phyloP scores from a whole-genome alignment of 1,140 invertebrate species.

The Hydropsyche tenuis region DNA sequence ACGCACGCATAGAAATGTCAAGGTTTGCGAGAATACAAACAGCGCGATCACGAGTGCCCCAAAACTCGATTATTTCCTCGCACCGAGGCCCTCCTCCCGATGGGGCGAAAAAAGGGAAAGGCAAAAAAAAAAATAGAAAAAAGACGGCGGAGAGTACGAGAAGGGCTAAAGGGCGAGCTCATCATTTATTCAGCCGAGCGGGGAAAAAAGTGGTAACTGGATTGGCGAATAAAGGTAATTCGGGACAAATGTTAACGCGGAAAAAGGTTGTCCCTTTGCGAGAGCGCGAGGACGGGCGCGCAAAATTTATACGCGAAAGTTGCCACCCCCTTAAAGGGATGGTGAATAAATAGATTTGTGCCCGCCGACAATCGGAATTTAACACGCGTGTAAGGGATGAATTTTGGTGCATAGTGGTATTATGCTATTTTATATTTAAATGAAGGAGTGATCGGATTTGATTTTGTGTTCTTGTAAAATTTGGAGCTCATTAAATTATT shows the following conservation, averaged over 20 bases:
- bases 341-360: too few relatives aligned
- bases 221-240: conserved; percentile 38
- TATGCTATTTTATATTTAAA: too few relatives aligned
- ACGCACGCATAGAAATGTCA: background rate
- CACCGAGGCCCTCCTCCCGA: background rate
- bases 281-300: background rate
- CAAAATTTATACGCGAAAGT: too few relatives aligned
- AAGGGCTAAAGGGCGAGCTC: conserved; percentile 28
- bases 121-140: background rate
- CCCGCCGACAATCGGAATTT: too few relatives aligned
- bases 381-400: too few relatives aligned
- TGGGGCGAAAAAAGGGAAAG: background rate
- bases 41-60: background rate
- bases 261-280: conserved; percentile 28
- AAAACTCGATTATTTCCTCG: conserved; percentile 17
- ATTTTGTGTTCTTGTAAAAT: too few relatives aligned
- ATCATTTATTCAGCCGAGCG: conserved; percentile 33
- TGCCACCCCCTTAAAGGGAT: too few relatives aligned
- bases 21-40: conserved; percentile 11
- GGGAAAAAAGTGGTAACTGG: conserved; percentile 37
- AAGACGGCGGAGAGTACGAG: background rate
- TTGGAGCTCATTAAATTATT: too few relatives aligned
- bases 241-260: conserved; percentile 30
- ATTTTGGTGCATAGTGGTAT: too few relatives aligned
- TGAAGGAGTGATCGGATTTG: too few relatives aligned